Evolutionary conservation across 2,888 invertebrate genomes (phyloP), one percentile per base, ranked within the genome.

Genomic region (Acanthosepion esculentum): DNA sequence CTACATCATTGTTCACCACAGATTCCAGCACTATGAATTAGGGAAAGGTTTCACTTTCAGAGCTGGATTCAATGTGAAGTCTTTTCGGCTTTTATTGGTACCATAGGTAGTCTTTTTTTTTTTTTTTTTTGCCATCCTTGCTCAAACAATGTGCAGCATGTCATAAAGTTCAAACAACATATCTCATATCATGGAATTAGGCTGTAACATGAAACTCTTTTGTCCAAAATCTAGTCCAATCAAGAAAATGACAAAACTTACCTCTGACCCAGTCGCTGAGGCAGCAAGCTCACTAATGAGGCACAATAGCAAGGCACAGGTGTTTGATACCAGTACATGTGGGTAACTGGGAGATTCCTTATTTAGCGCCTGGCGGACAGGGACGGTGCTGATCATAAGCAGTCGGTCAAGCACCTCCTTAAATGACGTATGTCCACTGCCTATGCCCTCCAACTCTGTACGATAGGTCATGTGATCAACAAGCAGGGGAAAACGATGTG

Each of bases 251-350:
- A 48, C 10, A 0, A 41, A 48, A 97, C 98, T 97, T 97, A 98
- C 98, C 97, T 98, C 98, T 64, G 98, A 98, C n/a, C 98, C 98
- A 94, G 98, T 98, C 41, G 98, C 98, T 96, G 96, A 96, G 12
- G 98, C 98, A 0, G 98, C 98, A 95, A 99, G 98, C 97, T 99
- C 99, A 2, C 99, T 99, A 92, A 99, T 98, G 0, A 99, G 98
- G 94, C 99, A 98, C 0, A 98, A 98, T 95, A 98, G 96, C n/a
- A 98, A 96, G 55, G 97, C 97, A 95, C 98, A 98, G 1, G 98
- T 97, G 96, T 98, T 98, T 94, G 97, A 97, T 94, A 98, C 97
- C 10, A 98, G 97, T 94, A 97, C 97, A 59, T 97, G 95, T 23
- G 98, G 98, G 95, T 98, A 98, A 18, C 97, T 95, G 2, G 97